phyloP scores from a whole-genome alignment of 1,140 invertebrate genomes.

The Aradophagus sp. region DNA sequence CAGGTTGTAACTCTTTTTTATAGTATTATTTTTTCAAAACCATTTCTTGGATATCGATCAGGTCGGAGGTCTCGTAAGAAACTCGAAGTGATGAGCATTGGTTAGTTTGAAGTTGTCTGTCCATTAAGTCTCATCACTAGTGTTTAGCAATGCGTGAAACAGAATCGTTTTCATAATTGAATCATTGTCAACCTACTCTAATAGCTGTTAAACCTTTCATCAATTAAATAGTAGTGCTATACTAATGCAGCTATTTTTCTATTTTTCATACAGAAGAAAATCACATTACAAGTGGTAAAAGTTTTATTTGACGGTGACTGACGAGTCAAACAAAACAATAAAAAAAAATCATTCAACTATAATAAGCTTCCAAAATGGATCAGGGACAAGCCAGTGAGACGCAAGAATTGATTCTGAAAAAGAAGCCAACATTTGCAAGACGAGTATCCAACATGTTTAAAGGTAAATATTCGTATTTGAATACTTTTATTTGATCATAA shows the following conservation, averaged over 20 bases:
- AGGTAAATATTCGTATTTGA: conserved; percentile 55
- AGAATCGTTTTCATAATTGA: conserved; percentile 28
- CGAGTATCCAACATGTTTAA: conserved; percentile 69
- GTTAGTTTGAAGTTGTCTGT: conserved; percentile 21
- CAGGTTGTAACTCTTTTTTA: conserved; percentile 46
- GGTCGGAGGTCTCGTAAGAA: conserved; percentile 53
- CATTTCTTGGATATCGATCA: conserved; percentile 53
- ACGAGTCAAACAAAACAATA: not conserved
- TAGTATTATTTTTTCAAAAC: conserved; percentile 23
- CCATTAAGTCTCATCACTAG: conserved; percentile 25
- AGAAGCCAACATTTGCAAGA: conserved; percentile 64
- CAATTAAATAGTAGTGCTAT: not conserved
- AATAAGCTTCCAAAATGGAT: conserved; percentile 42
- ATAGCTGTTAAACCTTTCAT: conserved; percentile 20
- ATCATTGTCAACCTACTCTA: conserved; percentile 25
- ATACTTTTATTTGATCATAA: not conserved
- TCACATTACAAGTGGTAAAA: conserved; percentile 12
- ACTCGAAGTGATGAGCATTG: conserved; percentile 30
- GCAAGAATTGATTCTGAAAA: conserved; percentile 49
- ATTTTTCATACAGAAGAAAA: conserved; percentile 31
- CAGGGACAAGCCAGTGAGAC: conserved; percentile 43
- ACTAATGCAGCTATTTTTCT: conserved; percentile 1
- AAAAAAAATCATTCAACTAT: too few relatives aligned
- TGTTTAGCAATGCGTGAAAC: conserved; percentile 39
- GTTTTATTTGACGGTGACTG: conserved; percentile 1